These are phyloP conservation scores for Sphaerophoria rueppellii DNA, from an alignment of 2,888 invertebrate species.

Conservation along the genomic window DNA sequence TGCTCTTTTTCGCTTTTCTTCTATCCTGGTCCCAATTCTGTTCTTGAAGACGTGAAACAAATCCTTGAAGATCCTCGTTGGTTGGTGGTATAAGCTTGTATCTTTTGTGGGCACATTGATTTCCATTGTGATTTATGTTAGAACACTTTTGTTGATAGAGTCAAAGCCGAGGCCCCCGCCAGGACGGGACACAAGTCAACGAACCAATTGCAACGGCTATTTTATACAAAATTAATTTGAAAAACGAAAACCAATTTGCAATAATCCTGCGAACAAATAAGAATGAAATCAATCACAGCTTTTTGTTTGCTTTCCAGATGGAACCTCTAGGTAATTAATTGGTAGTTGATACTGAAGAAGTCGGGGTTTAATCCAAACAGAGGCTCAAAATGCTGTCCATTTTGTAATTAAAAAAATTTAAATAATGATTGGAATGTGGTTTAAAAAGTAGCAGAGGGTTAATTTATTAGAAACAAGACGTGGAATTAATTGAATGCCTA, in stretches of 20 bases:
- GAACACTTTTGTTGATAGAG: no score
- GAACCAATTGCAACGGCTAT: neutral
- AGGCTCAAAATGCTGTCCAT: neutral
- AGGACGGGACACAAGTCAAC: no score
- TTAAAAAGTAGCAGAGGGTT: no score
- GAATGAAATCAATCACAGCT: conserved; percentile 9
- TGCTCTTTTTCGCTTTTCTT: neutral
- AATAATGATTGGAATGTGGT: no score
- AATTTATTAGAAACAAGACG: no score
- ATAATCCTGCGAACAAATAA: neutral
- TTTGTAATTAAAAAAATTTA: no score
- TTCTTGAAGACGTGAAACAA: neutral
- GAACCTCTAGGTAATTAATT: neutral
- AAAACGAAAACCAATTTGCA: conserved; percentile 30
- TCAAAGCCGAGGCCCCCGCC: no score
- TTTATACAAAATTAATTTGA: conserved; percentile 6
- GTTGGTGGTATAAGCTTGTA: neutral
- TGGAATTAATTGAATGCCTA: no score
- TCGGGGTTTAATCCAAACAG: neutral
- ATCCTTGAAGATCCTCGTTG: neutral
- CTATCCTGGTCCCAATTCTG: neutral
- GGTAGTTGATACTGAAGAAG: neutral
- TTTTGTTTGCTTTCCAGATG: neutral
- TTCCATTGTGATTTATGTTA: conserved; percentile 38
- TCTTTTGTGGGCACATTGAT: conserved; percentile 11